Base-by-base conservation (phyloP, 2,113 vertebrate genomes). In the Eurypyga helias region DNA sequence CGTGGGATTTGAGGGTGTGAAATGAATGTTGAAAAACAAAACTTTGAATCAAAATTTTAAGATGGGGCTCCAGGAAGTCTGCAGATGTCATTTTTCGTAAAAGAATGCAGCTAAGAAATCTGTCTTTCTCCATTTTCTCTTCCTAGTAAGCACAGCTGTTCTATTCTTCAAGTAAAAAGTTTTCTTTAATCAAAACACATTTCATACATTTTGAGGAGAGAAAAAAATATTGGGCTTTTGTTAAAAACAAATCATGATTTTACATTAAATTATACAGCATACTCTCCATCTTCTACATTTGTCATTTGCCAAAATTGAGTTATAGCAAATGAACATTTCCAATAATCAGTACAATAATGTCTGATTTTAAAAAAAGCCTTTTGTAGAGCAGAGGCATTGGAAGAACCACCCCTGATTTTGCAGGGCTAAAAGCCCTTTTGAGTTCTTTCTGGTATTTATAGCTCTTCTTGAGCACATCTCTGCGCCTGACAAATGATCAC, bases 281-380 rank as follows among this genome's bases (percentile, higher is more conserved):
- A 67, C 10, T 87, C 55, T 93, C 77, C 76, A 84, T 96, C 86
- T 90, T 78, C 52, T 82, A 76, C 87, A 55, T 95, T 93, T 89
- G 73, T 92, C 83, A 82, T 41, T 95, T 89, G 95, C 92, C 92
- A 95, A 96, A 97, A 96, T 93, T 79, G 94, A 90, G 95, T 97
- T 97, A 95, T n/a, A 71, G 79, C 83, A 96, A 92, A 94, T 92
- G 76, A 94, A 92, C 93, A 84, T 86, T 96, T 97, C 92, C 76
- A 90, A 84, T 95, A 97, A 94, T 93, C 92, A 92, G 83, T 95
- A 94, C 83, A 97, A 93, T 96, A 84, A 93, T 76, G 96, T 94
- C 93, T 97, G 94, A 96, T 97, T 95, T 96, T 90, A 8, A 83
- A 95, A 95, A 94, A 96, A 89, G 60, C 55, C 60, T 92, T 96